Percentiles rank a stretch among this genome's conserved stretches.
These are phyloP conservation scores for Girardinichthys multiradiatus DNA, from an alignment of 2,113 vertebrate species.

Conservation along the genomic window DNA sequence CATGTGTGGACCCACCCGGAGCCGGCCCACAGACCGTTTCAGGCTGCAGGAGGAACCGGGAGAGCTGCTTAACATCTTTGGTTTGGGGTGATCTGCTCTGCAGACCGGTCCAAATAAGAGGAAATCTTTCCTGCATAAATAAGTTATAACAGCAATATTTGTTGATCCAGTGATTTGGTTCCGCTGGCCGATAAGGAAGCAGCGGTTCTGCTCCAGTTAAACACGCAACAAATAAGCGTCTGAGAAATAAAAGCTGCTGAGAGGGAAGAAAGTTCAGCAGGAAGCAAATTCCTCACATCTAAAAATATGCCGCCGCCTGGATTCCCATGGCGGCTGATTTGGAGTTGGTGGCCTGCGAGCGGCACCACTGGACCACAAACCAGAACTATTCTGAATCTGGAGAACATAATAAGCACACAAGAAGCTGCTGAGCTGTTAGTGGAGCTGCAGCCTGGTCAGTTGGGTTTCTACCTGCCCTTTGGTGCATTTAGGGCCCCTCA, in stretches of 20 bases:
- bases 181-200: background rate
- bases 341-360: conserved; percentile 37
- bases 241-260: background rate
- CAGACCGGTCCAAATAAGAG: too few species aligned
- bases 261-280: background rate
- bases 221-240: background rate
- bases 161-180: too few species aligned
- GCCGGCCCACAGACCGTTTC: too few species aligned
- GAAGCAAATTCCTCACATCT: conserved; percentile 52
- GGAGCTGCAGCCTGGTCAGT: background rate
- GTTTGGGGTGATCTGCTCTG: too few species aligned
- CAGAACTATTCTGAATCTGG: conserved; percentile 62
- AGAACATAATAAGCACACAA: too few species aligned
- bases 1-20: too few species aligned
- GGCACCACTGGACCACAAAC: conserved; percentile 37
- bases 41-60: too few species aligned
- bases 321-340: conserved; percentile 61
- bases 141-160: too few species aligned
- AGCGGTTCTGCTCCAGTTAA: background rate
- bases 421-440: background rate
- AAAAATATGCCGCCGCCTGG: conserved; percentile 54
- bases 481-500: conserved; percentile 18
- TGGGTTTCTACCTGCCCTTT: background rate
- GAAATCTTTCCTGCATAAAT: too few species aligned
- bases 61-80: too few species aligned